A percentile compares a stretch with the other conserved stretches of the same genome.
Conservation (phyloP, 2,888 invertebrate genomes). For the Axea sp. region DNA sequence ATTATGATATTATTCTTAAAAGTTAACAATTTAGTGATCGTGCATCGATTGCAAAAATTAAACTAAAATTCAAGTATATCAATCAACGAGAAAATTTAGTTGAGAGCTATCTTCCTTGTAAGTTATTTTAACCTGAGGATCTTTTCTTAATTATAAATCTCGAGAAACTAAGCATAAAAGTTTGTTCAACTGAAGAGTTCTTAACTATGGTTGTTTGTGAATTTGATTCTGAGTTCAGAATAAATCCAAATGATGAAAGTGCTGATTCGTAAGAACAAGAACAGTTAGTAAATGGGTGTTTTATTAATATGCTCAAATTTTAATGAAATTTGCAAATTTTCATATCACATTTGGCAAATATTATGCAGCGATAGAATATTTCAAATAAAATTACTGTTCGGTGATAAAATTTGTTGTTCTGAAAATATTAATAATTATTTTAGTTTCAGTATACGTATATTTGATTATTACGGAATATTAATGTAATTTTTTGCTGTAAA, state of each 20-base stretch:
- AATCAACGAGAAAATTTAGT: constrained; percentile 5
- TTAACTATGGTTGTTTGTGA: constrained; percentile 20
- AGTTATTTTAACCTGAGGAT: constrained; percentile 1
- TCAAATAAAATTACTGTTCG: too few species aligned
- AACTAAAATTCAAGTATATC: constrained; percentile 2
- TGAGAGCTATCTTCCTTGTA: constrained; percentile 3
- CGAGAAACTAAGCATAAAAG: constrained; percentile 3
- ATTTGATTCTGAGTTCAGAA: constrained; percentile 13
- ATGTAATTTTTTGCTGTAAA: too few species aligned
- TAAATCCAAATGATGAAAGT: constrained; percentile 1
- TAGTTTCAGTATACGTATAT: too few species aligned
- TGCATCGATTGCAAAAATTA: constrained; percentile 26
- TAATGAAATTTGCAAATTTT: too few species aligned
- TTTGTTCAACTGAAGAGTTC: constrained; percentile 4
- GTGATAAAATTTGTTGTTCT: too few species aligned
- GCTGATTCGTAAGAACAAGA: not conserved
- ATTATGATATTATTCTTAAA: constrained; percentile 23
- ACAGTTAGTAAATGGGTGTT: too few species aligned
- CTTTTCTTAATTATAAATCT: constrained; percentile 21
- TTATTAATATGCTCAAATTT: too few species aligned
- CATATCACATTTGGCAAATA: too few species aligned
- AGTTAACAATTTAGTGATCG: constrained; percentile 13
- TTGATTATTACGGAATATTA: too few species aligned
- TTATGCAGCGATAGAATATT: too few species aligned
- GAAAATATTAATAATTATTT: too few species aligned